phyloP scores from a whole-genome alignment of 2,888 invertebrate genomes.

The Tyria jacobaeae region DNA sequence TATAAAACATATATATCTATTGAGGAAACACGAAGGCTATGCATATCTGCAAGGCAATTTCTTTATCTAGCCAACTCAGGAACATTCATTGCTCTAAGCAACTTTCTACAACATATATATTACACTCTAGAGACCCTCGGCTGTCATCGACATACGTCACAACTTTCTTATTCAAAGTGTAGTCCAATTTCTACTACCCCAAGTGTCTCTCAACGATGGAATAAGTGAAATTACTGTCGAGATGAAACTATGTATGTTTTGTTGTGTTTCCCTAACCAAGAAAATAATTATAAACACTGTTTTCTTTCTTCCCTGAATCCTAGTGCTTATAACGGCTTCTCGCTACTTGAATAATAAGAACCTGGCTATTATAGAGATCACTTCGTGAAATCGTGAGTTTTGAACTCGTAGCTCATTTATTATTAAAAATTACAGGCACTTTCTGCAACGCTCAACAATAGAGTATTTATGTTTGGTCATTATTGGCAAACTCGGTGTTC shows the following conservation, averaged over 20 bases:
- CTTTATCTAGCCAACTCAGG: constrained; percentile 5
- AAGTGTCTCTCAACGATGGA: constrained; percentile 30
- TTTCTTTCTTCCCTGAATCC: too few species aligned
- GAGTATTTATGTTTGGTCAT: neutral
- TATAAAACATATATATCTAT: neutral
- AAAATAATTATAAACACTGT: too few species aligned
- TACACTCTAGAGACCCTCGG: constrained; percentile 32
- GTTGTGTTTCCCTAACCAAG: neutral
- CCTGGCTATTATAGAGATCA: neutral
- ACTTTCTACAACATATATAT: constrained; percentile 39
- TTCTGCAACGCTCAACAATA: neutral
- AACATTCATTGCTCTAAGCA: constrained; percentile 20
- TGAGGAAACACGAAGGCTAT: neutral
- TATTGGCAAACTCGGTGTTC: neutral
- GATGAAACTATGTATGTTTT: constrained; percentile 18
- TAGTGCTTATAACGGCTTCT: too few species aligned
- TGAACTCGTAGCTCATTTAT: neutral
- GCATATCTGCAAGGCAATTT: constrained; percentile 9
- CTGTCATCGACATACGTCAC: constrained; percentile 41
- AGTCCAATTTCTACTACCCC: constrained; percentile 32
- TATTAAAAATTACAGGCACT: neutral
- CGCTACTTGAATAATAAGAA: too few species aligned
- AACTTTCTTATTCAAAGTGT: constrained; percentile 36
- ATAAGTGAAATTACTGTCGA: constrained; percentile 43
- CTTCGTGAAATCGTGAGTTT: too few species aligned